These are phyloP conservation scores for Phymastichus coffea DNA, from an alignment of 1,140 invertebrate species.

Conservation along the genomic window DNA sequence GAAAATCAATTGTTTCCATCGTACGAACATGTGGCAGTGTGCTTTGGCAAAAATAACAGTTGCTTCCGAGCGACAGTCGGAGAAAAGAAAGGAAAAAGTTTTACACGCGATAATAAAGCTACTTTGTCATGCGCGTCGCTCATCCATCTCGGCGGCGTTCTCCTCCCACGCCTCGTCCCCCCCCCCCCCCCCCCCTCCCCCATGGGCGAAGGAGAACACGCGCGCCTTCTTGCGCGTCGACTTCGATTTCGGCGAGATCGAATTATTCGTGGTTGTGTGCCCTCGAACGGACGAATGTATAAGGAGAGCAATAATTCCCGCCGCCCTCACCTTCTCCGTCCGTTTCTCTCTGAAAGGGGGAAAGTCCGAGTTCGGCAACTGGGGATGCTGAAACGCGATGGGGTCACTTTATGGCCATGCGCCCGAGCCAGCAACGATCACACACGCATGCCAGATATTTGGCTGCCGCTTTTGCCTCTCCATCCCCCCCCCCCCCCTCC, in stretches of 20 bases:
- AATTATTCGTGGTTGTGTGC: constrained; percentile 40
- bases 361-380: constrained; percentile 34
- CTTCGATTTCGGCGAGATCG: constrained; percentile 37
- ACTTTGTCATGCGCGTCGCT: constrained; percentile 14
- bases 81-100: too few relatives aligned
- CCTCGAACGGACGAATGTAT: constrained; percentile 49
- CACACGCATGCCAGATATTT: constrained; percentile 22
- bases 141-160: constrained; percentile 7
- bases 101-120: constrained; percentile 18
- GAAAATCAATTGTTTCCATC: too few relatives aligned
- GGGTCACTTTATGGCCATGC: constrained; percentile 56
- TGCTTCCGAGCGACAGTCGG: too few relatives aligned
- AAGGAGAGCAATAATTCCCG: constrained; percentile 55
- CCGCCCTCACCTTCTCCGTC: not conserved
- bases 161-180: not conserved
- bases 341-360: constrained; percentile 21
- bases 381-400: constrained; percentile 35
- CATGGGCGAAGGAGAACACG: too few relatives aligned
- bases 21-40: too few relatives aligned
- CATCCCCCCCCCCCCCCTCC: not conserved
- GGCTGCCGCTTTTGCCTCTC: not conserved
- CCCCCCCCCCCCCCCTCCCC: too few relatives aligned
- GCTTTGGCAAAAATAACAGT: too few relatives aligned
- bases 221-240: constrained; percentile 12
- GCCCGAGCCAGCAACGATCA: constrained; percentile 30